A percentile compares a stretch with the other conserved stretches of the same genome.
Evolutionary conservation across 2,888 invertebrate species (phyloP).

Genomic region (Clistopyga incitator): DNA sequence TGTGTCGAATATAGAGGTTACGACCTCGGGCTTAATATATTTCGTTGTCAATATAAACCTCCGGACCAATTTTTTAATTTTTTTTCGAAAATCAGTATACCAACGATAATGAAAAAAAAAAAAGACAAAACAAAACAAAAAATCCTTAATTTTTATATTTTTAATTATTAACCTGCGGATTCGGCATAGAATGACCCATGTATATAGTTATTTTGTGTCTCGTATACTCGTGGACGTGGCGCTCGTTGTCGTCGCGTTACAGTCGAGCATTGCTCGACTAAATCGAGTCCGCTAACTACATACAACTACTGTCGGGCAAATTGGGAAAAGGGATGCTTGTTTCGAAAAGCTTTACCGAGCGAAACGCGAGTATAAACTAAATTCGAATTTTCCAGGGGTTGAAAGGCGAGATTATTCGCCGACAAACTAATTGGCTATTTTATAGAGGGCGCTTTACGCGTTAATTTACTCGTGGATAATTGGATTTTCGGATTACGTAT

Average conservation of each 20-base stretch:
- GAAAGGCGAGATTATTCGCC: slow-evolving; percentile 23
- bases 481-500: slow-evolving; percentile 3
- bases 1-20: too few species aligned
- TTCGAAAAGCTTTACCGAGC: slow-evolving; percentile 11
- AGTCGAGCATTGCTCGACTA: neutral
- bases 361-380: neutral
- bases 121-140: too few species aligned
- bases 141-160: neutral
- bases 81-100: too few species aligned
- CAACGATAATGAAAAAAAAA: too few species aligned
- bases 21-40: too few species aligned
- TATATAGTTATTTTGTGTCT: neutral
- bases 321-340: slow-evolving; percentile 24
- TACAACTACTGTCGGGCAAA: slow-evolving; percentile 7
- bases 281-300: slow-evolving; percentile 29
- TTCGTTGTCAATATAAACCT: too few species aligned
- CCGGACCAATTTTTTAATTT: too few species aligned
- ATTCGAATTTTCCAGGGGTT: neutral
- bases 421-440: slow-evolving; percentile 55
- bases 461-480: slow-evolving; percentile 30
- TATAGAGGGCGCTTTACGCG: slow-evolving; percentile 4
- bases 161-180: too few species aligned
- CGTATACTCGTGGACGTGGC: neutral
- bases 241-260: slow-evolving; percentile 11
- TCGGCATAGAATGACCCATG: too few species aligned